Evolutionary conservation across 2,113 vertebrate species (phyloP).

Genomic region (Cyprinodon brontotheroides): DNA sequence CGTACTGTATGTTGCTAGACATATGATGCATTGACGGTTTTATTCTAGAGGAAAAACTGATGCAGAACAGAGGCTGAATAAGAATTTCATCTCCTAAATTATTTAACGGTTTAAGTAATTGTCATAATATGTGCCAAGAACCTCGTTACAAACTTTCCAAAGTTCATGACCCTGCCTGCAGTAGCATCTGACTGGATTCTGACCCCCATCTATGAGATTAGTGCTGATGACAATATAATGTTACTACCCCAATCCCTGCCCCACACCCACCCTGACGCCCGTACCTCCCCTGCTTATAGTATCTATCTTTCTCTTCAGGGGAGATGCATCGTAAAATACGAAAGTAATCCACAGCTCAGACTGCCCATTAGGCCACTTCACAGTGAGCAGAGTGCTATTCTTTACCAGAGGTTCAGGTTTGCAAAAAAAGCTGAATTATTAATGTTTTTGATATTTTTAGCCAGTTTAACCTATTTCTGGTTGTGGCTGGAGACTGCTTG

Average conservation of each 20-base stretch:
- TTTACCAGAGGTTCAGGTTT: conserved; percentile 76
- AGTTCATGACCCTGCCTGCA: conserved; percentile 18
- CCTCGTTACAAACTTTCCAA: not conserved
- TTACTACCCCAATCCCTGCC: not conserved
- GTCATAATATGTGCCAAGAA: not conserved
- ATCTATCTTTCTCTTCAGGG: conserved; percentile 15
- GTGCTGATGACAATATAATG: conserved; percentile 31
- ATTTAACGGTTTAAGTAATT: not conserved
- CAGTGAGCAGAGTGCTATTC: conserved; percentile 68
- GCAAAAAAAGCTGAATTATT: conserved; percentile 77
- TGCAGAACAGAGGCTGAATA: not conserved
- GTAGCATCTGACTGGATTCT: conserved; percentile 26
- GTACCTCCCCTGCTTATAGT: conserved; percentile 16
- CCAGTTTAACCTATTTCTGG: conserved; percentile 81
- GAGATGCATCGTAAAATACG: conserved; percentile 37
- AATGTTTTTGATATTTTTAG: conserved; percentile 82
- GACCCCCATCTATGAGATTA: conserved; percentile 47
- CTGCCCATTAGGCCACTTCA: conserved; percentile 60
- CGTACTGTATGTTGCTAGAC: no score
- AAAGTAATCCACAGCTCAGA: conserved; percentile 52
- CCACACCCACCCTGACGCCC: not conserved
- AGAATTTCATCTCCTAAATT: not conserved
- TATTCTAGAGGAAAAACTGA: no score
- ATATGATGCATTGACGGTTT: no score
- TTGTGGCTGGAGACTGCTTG: conserved; percentile 76